A percentile compares a stretch with the other conserved stretches of the same genome.
phyloP scores from a whole-genome alignment of 2,113 vertebrate species.

The Thunnus maccoyii region DNA sequence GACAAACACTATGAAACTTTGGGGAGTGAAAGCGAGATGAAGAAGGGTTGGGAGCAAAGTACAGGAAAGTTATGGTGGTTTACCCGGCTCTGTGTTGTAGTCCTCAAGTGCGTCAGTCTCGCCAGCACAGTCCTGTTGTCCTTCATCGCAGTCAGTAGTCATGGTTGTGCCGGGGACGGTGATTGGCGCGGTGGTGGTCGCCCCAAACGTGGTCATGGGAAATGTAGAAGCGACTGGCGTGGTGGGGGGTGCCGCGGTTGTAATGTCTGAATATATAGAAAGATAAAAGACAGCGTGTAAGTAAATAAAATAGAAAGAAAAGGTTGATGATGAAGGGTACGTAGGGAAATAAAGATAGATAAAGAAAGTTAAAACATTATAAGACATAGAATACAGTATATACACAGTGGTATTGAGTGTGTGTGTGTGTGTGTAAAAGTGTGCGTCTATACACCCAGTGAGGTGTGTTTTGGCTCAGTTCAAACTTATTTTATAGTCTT shows the following conservation, averaged over 20 bases:
- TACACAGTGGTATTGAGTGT: no score
- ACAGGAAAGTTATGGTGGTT: neutral
- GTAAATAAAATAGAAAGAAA: no score
- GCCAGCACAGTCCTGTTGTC: slow-evolving; percentile 41
- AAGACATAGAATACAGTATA: no score
- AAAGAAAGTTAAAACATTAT: no score
- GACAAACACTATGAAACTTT: no score
- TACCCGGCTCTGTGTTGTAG: slow-evolving; percentile 53
- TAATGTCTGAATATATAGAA: slow-evolving; percentile 61
- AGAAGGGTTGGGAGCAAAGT: neutral
- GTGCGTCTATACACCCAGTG: no score
- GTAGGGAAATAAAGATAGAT: no score
- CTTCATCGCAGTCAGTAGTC: slow-evolving; percentile 38
- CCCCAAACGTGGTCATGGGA: slow-evolving; percentile 66
- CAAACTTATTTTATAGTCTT: no score
- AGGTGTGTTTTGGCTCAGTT: no score
- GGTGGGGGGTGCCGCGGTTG: slow-evolving; percentile 77
- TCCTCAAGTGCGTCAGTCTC: slow-evolving; percentile 48
- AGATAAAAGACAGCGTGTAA: neutral
- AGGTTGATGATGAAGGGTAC: no score
- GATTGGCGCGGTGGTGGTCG: slow-evolving; percentile 53
- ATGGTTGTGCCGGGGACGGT: slow-evolving; percentile 41
- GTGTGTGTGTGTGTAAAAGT: no score
- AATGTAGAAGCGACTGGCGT: slow-evolving; percentile 57
- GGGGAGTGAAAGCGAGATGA: neutral